Evolutionary conservation across 2,113 vertebrate species (phyloP).

Genomic region (Erythrocercus mccallii): DNA sequence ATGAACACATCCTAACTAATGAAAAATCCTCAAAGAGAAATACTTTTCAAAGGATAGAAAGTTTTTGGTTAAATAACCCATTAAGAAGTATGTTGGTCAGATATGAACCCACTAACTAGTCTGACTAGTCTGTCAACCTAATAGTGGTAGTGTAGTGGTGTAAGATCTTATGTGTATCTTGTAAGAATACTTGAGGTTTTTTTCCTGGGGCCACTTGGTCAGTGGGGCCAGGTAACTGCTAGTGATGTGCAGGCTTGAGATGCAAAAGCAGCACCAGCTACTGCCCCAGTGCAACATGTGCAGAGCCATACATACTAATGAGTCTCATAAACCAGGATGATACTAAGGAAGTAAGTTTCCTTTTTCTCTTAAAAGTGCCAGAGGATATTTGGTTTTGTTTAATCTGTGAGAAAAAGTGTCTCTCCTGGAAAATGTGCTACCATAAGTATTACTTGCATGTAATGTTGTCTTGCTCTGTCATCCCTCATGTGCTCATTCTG

Average conservation of each 20-base stretch:
- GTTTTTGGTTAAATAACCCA: background rate
- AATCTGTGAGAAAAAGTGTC: background rate
- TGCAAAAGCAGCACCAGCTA: background rate
- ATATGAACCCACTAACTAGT: background rate
- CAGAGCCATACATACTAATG: background rate
- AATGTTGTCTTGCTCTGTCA: background rate
- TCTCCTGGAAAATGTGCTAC: background rate
- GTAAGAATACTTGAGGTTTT: background rate
- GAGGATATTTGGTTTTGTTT: background rate
- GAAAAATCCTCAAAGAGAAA: background rate
- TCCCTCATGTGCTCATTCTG: background rate
- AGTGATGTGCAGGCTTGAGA: background rate
- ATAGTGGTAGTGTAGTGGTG: background rate
- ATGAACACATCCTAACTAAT: background rate
- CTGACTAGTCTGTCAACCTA: background rate
- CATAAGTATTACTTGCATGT: background rate
- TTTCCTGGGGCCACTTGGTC: background rate
- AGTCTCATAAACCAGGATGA: background rate
- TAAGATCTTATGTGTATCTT: background rate
- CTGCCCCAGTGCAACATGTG: background rate
- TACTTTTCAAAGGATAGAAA: background rate
- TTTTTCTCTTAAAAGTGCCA: background rate
- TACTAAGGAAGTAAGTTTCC: background rate
- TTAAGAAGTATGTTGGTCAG: background rate
- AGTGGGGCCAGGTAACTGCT: background rate